Base-by-base conservation (phyloP, 2,888 invertebrate genomes). In the Drosophila colorata region DNA sequence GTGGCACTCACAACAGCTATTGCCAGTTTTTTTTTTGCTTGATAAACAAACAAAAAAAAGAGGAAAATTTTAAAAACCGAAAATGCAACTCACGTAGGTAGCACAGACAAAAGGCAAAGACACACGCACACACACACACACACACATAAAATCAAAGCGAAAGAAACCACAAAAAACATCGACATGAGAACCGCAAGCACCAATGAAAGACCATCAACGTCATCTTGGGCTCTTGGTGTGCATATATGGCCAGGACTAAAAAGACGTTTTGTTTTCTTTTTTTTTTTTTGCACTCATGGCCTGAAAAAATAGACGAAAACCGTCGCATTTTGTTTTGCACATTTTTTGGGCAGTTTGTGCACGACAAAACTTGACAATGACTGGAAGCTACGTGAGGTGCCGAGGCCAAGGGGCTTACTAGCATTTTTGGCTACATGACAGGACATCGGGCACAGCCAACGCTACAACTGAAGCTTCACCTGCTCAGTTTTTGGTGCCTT, bases 191-290 rank as follows among this genome's bases (percentile, higher is more conserved):
- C 70, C 59, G 37, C 59, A 63, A 69, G 81, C 64, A 57, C 63
- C 86, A 73, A 71, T 81, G 81, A 81, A 85, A 79, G 76, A 47
- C 76, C 83, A 79, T 85, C 80, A 85, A 76, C 71, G 83, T 76
- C 83, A 84, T 78, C 74, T 84, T 80, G 56, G 69, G 18, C 38
- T 41, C 46, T 18, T 56, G 44, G 51, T 51, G 48, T 65, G 72
- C 72, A 60, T 38, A 35, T 23, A 33, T 13, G 33, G 13, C 33
- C 33, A 31, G 58, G 58, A 16, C 16, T 16, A 18, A 11, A 20
- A 18, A 28, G 37, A 28, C 49, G 5, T 7, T 48, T 23, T 35
- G 28, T 28, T 43, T 41, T 46, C 14, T 35, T 38, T 28, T 43
- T 41, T 23, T 35, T 38, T 28, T 43, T 41, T 46, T 51, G 52